Conservation (phyloP, 1,140 invertebrate genomes). For the Drosophila repletoides region DNA sequence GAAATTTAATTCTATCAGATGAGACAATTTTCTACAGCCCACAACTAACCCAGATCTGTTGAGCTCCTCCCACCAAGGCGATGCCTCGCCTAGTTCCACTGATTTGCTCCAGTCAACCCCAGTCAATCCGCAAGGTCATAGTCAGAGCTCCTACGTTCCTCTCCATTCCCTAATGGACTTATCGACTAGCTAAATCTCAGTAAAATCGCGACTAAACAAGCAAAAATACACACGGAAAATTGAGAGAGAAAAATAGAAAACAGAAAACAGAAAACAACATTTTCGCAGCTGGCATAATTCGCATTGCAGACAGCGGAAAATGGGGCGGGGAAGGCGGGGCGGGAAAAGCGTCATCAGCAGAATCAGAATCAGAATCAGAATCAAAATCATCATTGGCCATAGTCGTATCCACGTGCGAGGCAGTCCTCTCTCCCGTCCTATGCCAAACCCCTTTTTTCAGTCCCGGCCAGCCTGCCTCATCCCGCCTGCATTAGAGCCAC, state of each 20-base stretch:
- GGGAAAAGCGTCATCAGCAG: neutral
- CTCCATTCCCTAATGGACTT: slow-evolving; percentile 53
- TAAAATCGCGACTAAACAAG: slow-evolving; percentile 53
- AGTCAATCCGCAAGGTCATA: slow-evolving; percentile 25
- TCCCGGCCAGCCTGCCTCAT: slow-evolving; percentile 40
- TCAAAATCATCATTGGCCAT: slow-evolving; percentile 3
- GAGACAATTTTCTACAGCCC: neutral
- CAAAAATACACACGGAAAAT: slow-evolving; percentile 7
- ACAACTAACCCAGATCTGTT: slow-evolving; percentile 7
- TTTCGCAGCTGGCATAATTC: slow-evolving; percentile 41
- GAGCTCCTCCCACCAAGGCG: neutral
- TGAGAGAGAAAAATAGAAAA: neutral
- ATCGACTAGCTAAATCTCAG: slow-evolving; percentile 60
- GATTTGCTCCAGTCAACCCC: neutral
- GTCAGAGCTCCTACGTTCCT: slow-evolving; percentile 14
- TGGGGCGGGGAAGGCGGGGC: too few relatives aligned
- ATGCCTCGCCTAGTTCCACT: too few relatives aligned
- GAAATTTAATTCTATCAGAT: too few relatives aligned
- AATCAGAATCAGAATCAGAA: slow-evolving; percentile 3
- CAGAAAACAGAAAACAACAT: neutral
- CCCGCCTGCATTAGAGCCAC: slow-evolving; percentile 74
- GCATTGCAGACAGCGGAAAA: slow-evolving; percentile 23
- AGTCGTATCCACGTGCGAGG: slow-evolving; percentile 63
- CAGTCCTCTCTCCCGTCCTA: too few relatives aligned
- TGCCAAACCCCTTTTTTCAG: too few relatives aligned